Evolutionary conservation across 2,797 vertebrate species (phyloP).

Genomic region (Enteromius unitaeniatus): DNA sequence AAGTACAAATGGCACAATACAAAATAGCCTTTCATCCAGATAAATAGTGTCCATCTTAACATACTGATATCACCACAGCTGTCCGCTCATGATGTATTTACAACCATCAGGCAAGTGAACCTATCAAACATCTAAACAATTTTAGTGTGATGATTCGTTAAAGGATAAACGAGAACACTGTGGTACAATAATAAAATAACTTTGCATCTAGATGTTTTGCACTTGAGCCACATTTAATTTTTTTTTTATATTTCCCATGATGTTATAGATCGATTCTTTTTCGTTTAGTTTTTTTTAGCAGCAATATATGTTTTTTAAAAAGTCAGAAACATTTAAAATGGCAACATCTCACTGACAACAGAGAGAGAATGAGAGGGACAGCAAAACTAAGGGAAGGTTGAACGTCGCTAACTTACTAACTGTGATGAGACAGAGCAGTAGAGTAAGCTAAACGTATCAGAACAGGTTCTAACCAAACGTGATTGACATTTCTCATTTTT

Average conservation of each 20-base stretch:
- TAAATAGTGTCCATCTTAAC: constrained; percentile 41
- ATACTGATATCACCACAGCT: constrained; percentile 16
- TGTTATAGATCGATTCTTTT: neutral
- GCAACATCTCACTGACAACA: constrained; percentile 46
- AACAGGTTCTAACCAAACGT: neutral
- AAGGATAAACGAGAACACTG: neutral
- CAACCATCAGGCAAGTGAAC: constrained; percentile 27
- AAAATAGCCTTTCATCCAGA: constrained; percentile 32
- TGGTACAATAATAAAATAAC: neutral
- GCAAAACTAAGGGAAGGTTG: constrained; percentile 36
- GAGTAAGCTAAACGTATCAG: neutral
- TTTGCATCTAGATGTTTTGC: neutral
- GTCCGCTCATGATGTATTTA: constrained; percentile 46
- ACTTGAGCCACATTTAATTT: neutral
- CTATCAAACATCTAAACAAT: constrained; percentile 15
- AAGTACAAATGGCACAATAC: constrained; percentile 31
- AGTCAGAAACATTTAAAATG: constrained; percentile 43
- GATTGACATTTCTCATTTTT: neutral
- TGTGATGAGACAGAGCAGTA: constrained; percentile 63
- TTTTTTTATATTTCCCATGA: neutral
- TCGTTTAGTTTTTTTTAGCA: neutral
- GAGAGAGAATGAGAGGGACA: constrained; percentile 60
- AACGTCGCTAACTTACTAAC: constrained; percentile 46
- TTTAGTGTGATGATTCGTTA: neutral
- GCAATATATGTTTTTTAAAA: neutral